phyloP scores from a whole-genome alignment of 1,140 invertebrate species.

The Pararge aegeria region DNA sequence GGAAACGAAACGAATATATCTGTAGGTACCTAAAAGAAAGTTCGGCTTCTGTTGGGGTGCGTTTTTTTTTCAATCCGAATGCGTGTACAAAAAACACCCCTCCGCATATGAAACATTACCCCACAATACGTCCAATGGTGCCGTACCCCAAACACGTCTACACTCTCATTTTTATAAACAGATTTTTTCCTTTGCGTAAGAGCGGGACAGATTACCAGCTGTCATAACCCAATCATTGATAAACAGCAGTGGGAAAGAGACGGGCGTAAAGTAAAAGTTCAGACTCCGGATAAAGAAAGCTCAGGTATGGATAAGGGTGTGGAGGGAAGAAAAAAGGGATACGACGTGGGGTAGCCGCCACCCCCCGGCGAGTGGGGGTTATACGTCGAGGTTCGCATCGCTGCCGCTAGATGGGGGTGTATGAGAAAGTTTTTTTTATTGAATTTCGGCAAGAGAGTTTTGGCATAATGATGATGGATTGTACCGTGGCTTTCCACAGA shows the following conservation, averaged over 20 bases:
- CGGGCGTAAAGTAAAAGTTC: conserved; percentile 68
- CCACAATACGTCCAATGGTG: conserved; percentile 68
- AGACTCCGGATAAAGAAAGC: conserved; percentile 72
- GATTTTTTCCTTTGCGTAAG: conserved; percentile 69
- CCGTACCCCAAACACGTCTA: conserved; percentile 61
- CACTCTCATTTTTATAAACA: conserved; percentile 71
- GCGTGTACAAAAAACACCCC: conserved; percentile 71
- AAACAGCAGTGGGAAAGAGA: conserved; percentile 49
- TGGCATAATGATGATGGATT: conserved; percentile 78
- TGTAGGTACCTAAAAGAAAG: conserved; percentile 69
- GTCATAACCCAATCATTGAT: conserved; percentile 33
- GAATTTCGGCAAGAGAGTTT: conserved; percentile 71
- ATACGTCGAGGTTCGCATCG: conserved; percentile 44
- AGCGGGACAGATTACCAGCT: conserved; percentile 39
- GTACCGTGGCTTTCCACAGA: conserved; percentile 67
- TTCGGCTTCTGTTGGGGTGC: conserved; percentile 61
- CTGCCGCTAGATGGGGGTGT: conserved; percentile 70
- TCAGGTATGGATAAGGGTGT: conserved; percentile 77
- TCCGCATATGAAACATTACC: conserved; percentile 74
- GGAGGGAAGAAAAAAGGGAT: conserved; percentile 75
- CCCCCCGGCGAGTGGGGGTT: conserved; percentile 42
- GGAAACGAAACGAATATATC: conserved; percentile 68
- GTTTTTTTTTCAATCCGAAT: conserved; percentile 65
- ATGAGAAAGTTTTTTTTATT: conserved; percentile 73
- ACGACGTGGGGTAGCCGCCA: conserved; percentile 58